Base-by-base conservation (phyloP, 2,113 vertebrate genomes). In the Ifrita kowaldi region DNA sequence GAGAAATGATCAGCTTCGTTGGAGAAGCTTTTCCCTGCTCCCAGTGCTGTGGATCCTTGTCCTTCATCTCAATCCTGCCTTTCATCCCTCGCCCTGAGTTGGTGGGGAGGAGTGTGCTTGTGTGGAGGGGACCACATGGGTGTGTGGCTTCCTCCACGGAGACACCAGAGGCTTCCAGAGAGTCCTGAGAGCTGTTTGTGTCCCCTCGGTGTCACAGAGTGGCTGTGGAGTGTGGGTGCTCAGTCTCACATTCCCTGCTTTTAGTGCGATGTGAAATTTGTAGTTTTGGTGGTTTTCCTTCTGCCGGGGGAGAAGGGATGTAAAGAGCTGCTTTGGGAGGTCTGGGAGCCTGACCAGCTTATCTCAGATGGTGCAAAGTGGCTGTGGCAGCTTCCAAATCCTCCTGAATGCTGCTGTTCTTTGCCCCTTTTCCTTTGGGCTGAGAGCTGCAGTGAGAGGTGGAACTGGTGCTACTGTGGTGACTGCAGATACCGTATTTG, bases 41-140 rank as follows among this genome's bases (percentile, higher is more conserved):
- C 32, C 1, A 0, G 3, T 10, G 74, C 57, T 44, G 19, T 0
- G 1, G 16, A 1, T 41, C 69, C 19, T 50, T 13, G 28, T 64
- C 17, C 41, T 35, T 9, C 15, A 0, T 39, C 33, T 63, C 15
- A 1, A 2, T 16, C 2, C 64, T 42, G 26, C 46, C 2, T 53
- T 60, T n/a, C 13, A 4, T 11, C 26, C 50, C 67, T 91, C 0
- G 0, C 49, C 26, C 49, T 3, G 30, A 55, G 84, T 15, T 0
- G 0, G 8, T 46, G 33, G 30, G 28, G n/a, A 42, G 42, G 18
- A 28, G 3, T 23, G 28, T 12, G 62, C 30, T 28, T 8, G 2
- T 76, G 57, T 14, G 7, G 57, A 50, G 64, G 23, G 9, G 11
- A 28, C 42, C 64, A 3, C 0, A 3, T 8, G 74, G 20, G 10